These are phyloP conservation scores for Heterotis niloticus DNA, from an alignment of 2,113 vertebrate species.

Conservation along the genomic window DNA sequence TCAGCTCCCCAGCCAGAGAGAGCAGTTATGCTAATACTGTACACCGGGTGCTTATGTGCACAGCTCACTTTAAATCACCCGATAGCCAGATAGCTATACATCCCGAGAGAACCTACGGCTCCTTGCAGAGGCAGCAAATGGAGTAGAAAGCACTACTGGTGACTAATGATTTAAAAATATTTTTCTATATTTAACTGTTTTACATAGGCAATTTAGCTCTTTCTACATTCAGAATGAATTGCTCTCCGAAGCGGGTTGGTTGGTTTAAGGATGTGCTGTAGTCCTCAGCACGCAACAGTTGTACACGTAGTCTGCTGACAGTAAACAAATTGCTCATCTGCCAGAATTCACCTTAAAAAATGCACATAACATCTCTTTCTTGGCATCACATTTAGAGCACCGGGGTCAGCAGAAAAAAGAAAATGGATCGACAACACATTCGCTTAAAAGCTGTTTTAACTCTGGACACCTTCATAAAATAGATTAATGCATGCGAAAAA, in stretches of 20 bases:
- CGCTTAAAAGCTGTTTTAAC: too few relatives aligned
- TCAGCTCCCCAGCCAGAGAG: too few relatives aligned
- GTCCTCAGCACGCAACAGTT: neutral
- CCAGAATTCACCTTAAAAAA: neutral
- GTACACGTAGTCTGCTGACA: neutral
- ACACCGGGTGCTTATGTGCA: neutral
- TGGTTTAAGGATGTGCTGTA: slow-evolving; percentile 4
- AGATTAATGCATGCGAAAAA: too few relatives aligned
- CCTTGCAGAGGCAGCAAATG: neutral
- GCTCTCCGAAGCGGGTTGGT: neutral
- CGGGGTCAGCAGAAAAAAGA: too few relatives aligned
- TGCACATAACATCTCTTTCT: neutral
- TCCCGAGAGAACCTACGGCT: neutral
- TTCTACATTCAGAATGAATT: neutral
- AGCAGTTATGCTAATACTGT: neutral
- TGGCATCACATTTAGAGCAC: too few relatives aligned
- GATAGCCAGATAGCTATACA: neutral
- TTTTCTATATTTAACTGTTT: slow-evolving; percentile 14
- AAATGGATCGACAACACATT: too few relatives aligned
- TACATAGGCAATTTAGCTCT: neutral
- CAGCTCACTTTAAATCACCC: neutral
- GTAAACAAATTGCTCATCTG: neutral
- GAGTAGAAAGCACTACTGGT: neutral
- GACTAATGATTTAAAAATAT: slow-evolving; percentile 19
- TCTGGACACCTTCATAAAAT: too few relatives aligned